Evolutionary conservation across 2,888 invertebrate genomes (phyloP).

Genomic region (Cybosia mesomella): DNA sequence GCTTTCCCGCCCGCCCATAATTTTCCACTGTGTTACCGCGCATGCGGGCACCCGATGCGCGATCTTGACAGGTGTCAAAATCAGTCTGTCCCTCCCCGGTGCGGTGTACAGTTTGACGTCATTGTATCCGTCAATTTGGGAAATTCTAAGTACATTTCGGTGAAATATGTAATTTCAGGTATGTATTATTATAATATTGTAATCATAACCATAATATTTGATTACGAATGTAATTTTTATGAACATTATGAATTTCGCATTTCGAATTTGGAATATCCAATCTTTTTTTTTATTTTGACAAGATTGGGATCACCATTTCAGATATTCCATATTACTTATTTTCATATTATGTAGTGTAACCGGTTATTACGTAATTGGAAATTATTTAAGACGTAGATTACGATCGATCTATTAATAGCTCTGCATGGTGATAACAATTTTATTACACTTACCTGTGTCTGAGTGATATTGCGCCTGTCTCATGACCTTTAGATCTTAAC

Average conservation of each 20-base stretch:
- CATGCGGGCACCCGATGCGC: constrained; percentile 64
- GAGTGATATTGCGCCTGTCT: constrained; percentile 53
- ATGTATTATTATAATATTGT: constrained; percentile 34
- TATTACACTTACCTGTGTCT: constrained; percentile 40
- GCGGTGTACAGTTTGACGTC: constrained; percentile 69
- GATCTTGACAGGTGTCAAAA: constrained; percentile 80
- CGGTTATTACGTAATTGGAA: neutral
- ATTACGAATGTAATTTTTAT: neutral
- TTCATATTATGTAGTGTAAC: constrained; percentile 9
- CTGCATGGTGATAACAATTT: constrained; percentile 38
- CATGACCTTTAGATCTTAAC: constrained; percentile 55
- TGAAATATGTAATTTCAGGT: constrained; percentile 73
- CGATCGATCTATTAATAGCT: constrained; percentile 36
- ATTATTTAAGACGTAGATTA: neutral
- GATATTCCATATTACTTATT: neutral
- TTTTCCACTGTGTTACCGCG: constrained; percentile 57
- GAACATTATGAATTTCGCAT: neutral
- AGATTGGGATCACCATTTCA: neutral
- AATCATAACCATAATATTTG: neutral
- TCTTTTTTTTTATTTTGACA: neutral
- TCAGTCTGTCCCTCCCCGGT: constrained; percentile 60
- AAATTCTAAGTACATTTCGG: constrained; percentile 56
- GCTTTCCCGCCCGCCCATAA: constrained; percentile 54
- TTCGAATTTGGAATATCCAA: constrained; percentile 11
- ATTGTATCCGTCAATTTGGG: constrained; percentile 53